Evolutionary conservation across 2,797 vertebrate genomes (phyloP).

Genomic region (Apodemus agrarius): DNA sequence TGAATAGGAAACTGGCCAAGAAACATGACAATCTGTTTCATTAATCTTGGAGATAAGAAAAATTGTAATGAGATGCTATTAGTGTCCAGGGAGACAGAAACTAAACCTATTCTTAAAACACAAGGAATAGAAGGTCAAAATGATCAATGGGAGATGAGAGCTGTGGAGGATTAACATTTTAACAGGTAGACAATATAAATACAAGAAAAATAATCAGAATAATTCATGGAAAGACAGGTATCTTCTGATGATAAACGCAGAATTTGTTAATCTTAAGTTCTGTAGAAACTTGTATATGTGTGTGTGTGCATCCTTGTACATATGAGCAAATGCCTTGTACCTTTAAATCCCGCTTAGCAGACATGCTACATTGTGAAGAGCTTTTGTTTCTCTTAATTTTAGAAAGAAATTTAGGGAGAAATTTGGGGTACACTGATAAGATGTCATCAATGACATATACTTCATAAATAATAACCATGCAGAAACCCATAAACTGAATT

Average conservation of each 20-base stretch:
- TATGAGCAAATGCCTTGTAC: fast-evolving
- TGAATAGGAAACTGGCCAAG: background rate
- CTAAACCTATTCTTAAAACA: background rate
- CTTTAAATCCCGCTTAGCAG: too few relatives aligned
- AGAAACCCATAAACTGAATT: background rate
- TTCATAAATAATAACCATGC: background rate
- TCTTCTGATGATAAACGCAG: background rate
- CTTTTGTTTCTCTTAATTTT: background rate
- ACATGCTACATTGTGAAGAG: background rate
- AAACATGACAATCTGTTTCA: background rate
- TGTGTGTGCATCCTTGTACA: fast-evolving
- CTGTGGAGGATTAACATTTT: too few relatives aligned
- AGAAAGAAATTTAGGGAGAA: background rate
- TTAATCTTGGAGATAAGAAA: fast-evolving
- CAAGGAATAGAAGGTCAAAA: background rate
- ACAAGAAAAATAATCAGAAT: background rate
- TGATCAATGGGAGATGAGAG: background rate
- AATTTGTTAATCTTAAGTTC: background rate
- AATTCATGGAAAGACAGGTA: fast-evolving
- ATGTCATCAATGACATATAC: background rate
- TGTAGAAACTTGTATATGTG: fast-evolving
- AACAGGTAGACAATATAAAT: background rate
- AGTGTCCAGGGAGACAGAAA: background rate
- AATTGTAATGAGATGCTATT: fast-evolving
- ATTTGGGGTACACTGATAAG: background rate